Percentiles rank a stretch among this genome's conserved stretches.
phyloP scores from a whole-genome alignment of 2,113 vertebrate species.

The Candoia aspera region DNA sequence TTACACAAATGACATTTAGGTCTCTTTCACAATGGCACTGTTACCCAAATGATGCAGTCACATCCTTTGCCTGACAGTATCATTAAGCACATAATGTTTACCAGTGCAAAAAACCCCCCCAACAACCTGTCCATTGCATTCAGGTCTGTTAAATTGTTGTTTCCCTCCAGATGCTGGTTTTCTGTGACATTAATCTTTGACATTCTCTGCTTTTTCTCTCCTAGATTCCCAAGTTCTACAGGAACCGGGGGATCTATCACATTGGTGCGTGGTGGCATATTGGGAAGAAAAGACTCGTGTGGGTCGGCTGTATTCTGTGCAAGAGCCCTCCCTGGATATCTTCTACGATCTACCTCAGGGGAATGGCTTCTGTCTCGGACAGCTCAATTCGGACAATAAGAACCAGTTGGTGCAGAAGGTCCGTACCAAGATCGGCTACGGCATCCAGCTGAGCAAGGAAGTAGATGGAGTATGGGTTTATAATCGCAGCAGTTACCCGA shows the following conservation, averaged over 20 bases:
- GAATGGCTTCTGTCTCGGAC: conserved; percentile 98
- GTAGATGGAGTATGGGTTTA: conserved; percentile 97
- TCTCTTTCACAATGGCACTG: neutral
- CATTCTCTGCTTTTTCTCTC: neutral
- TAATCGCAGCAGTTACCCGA: conserved; percentile 98
- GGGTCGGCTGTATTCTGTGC: conserved; percentile 96
- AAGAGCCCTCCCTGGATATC: conserved; percentile 98
- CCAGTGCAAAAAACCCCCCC: neutral
- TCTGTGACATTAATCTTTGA: fast-evolving
- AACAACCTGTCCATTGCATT: neutral
- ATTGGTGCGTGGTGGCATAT: conserved; percentile 99
- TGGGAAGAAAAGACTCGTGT: conserved; percentile 98
- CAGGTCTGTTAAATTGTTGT: neutral
- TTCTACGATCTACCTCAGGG: conserved; percentile 99
- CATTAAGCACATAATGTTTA: neutral
- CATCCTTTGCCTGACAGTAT: neutral
- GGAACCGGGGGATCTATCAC: conserved; percentile 89
- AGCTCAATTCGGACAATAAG: conserved; percentile 96
- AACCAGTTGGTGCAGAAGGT: conserved; percentile 97
- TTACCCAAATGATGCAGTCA: neutral
- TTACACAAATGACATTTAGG: neutral
- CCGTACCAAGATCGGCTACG: conserved; percentile 95
- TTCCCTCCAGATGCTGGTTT: neutral
- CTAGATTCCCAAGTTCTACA: conserved; percentile 93
- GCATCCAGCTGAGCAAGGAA: conserved; percentile 96